A percentile compares a stretch with the other conserved stretches of the same genome.
These are phyloP conservation scores for Dolichotis patagonum DNA, from an alignment of 2,113 vertebrate genomes.

Conservation along the genomic window DNA sequence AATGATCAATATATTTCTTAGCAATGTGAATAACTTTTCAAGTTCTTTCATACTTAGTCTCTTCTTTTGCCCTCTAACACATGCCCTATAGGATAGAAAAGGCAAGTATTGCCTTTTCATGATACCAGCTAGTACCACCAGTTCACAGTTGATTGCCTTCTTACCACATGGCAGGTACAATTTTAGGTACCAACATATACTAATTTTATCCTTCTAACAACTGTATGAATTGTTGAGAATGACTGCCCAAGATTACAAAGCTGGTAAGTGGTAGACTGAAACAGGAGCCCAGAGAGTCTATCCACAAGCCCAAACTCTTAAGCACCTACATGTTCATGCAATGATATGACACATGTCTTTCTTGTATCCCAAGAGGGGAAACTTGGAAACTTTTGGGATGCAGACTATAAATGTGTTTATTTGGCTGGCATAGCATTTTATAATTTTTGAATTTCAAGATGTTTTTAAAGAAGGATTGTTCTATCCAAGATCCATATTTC, in stretches of 20 bases:
- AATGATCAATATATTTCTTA: not conserved
- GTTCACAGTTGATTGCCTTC: not conserved
- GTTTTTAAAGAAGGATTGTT: conserved; percentile 24
- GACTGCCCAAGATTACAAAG: not conserved
- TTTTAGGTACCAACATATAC: not conserved
- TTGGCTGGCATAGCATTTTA: not conserved
- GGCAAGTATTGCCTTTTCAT: not conserved
- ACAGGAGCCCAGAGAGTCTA: not conserved
- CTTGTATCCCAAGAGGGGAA: not conserved
- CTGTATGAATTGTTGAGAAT: not conserved
- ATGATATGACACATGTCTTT: not conserved
- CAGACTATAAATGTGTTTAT: not conserved
- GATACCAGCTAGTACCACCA: not conserved
- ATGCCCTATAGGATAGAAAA: not conserved
- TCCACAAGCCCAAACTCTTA: not conserved
- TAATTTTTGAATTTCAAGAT: conserved; percentile 60
- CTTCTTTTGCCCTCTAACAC: not conserved
- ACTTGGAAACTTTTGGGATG: not conserved
- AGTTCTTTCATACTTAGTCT: not conserved
- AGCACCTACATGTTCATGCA: not conserved
- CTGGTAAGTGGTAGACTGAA: not conserved
- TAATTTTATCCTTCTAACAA: not conserved
- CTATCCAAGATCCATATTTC: conserved; percentile 43
- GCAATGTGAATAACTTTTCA: not conserved
- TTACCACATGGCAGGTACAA: not conserved